Conservation (phyloP, 2,113 vertebrate species). For the Anser brachyrhynchus region DNA sequence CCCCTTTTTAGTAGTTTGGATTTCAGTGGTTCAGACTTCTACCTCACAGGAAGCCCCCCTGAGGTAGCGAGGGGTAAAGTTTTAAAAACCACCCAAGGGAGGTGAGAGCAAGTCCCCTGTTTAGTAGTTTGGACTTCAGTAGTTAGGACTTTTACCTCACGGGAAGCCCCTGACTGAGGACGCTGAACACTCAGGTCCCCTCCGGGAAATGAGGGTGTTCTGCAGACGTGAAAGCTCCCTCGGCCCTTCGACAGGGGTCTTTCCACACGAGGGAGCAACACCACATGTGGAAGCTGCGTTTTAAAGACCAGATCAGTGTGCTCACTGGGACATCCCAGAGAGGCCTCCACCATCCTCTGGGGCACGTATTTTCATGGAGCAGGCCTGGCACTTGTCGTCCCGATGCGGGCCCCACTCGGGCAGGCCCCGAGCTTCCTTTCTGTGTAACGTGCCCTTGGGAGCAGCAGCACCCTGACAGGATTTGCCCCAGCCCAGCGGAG, state of each 20-base stretch:
- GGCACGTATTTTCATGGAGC: neutral
- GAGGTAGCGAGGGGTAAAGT: neutral
- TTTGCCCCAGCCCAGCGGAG: neutral
- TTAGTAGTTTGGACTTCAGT: neutral
- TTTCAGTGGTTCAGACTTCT: neutral
- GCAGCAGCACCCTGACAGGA: neutral
- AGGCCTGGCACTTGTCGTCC: neutral
- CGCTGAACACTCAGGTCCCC: neutral
- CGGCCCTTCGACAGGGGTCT: neutral
- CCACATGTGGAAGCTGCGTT: neutral
- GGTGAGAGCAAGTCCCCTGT: neutral
- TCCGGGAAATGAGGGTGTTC: neutral
- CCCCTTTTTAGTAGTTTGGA: neutral
- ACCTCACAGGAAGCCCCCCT: neutral
- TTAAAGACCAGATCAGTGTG: neutral
- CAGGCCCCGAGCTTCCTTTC: neutral
- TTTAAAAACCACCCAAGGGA: neutral
- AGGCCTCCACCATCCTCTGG: neutral
- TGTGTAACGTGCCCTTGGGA: neutral
- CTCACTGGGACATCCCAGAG: neutral
- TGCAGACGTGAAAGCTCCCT: neutral
- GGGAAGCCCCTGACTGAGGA: neutral
- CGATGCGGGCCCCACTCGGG: neutral
- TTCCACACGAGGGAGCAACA: neutral
- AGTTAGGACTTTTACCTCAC: neutral